These are phyloP conservation scores for Cylloceria caligata DNA, from an alignment of 2,888 invertebrate species.

Conservation along the genomic window DNA sequence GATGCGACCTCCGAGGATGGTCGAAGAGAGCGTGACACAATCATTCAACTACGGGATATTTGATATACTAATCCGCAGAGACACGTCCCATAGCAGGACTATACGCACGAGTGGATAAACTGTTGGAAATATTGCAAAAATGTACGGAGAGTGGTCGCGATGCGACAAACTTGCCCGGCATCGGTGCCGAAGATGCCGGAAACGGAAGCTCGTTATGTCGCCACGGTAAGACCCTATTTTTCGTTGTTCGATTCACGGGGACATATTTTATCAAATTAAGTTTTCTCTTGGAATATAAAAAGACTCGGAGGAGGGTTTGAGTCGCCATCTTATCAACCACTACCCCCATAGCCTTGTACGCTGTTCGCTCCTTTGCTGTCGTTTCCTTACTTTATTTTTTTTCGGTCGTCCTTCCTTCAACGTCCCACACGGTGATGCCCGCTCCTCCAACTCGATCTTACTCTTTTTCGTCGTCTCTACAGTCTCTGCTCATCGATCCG, in stretches of 20 bases:
- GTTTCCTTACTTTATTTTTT: constrained; percentile 9
- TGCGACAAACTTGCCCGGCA: constrained; percentile 1
- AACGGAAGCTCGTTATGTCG: constrained; percentile 36
- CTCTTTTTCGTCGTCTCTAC: constrained; percentile 41
- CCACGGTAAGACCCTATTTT: constrained; percentile 35
- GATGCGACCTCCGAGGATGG: too few species aligned
- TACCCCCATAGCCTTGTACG: neutral
- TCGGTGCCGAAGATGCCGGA: constrained; percentile 6
- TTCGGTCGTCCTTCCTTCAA: constrained; percentile 19
- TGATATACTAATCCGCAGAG: neutral
- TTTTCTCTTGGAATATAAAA: constrained; percentile 53
- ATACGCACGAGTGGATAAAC: constrained; percentile 24
- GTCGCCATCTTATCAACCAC: constrained; percentile 44
- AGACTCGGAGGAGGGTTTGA: constrained; percentile 47
- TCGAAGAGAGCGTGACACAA: too few species aligned
- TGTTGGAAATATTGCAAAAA: constrained; percentile 20
- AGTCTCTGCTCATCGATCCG: constrained; percentile 59
- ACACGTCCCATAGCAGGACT: neutral
- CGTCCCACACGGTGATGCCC: constrained; percentile 6
- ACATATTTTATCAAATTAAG: constrained; percentile 51
- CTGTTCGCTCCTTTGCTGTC: constrained; percentile 20
- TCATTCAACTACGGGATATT: too few species aligned
- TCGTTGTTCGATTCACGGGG: constrained; percentile 47
- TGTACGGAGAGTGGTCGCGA: too few species aligned
- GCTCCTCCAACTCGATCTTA: constrained; percentile 37